phyloP scores from a whole-genome alignment of 1,140 invertebrate species.

The Drosophila ironensis region DNA sequence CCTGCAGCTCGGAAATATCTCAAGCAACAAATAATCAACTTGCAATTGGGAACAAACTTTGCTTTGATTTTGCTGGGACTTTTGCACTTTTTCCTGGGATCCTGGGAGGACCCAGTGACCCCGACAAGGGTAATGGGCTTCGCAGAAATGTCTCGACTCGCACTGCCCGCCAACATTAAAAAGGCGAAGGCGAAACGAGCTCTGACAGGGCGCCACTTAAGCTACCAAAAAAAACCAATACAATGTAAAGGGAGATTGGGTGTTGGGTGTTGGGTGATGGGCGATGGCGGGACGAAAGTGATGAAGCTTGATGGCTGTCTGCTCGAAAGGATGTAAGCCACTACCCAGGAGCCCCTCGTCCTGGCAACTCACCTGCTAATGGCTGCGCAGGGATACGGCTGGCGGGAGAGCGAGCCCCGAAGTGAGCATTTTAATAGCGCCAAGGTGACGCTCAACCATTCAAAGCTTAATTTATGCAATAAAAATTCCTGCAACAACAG shows the following conservation, averaged over 20 bases:
- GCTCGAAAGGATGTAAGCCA: conserved; percentile 15
- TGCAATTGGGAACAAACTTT: not conserved
- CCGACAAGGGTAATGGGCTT: not conserved
- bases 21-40: too few relatives aligned
- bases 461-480: conserved; percentile 80
- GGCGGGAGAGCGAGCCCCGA: not conserved
- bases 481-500: conserved; percentile 55
- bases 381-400: conserved; percentile 2
- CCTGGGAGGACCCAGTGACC: not conserved
- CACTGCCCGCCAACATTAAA: conserved; percentile 52
- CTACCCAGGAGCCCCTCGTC: not conserved
- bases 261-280: too few relatives aligned
- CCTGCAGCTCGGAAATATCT: too few relatives aligned
- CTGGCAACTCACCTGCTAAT: conserved; percentile 47
- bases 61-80: not conserved
- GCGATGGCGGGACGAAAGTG: not conserved
- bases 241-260: conserved; percentile 15
- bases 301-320: conserved; percentile 54
- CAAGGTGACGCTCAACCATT: conserved; percentile 78
- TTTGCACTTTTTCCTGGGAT: not conserved
- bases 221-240: conserved; percentile 69
- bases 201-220: conserved; percentile 72
- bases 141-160: conserved; percentile 31
- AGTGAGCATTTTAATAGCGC: conserved; percentile 68
- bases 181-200: conserved; percentile 54